Percentiles rank a stretch among this genome's conserved stretches.
Evolutionary conservation across 2,888 invertebrate genomes (phyloP).

Genomic region (Xylota sylvarum): DNA sequence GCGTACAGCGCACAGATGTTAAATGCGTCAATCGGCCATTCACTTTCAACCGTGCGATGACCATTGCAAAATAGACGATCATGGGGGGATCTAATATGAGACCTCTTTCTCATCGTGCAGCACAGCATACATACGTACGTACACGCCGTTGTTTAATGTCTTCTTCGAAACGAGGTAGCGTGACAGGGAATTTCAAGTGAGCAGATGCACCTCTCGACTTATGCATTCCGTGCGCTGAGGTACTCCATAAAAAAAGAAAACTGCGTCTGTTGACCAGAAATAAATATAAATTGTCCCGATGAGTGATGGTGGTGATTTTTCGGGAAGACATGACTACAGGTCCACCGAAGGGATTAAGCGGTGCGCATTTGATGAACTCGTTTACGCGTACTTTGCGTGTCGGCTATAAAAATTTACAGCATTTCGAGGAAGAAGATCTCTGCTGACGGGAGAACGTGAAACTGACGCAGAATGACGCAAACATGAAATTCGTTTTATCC

Average conservation of each 20-base stretch:
- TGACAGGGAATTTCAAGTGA: constrained; percentile 61
- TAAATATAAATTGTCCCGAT: constrained; percentile 48
- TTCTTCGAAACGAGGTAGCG: constrained; percentile 61
- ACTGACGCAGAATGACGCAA: constrained; percentile 20
- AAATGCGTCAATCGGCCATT: constrained; percentile 41
- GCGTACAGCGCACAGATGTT: constrained; percentile 46
- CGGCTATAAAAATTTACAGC: constrained; percentile 30
- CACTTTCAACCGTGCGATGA: constrained; percentile 54
- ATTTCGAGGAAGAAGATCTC: constrained; percentile 33
- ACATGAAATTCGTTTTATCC: constrained; percentile 33
- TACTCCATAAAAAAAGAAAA: constrained; percentile 53
- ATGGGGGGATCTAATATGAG: background rate
- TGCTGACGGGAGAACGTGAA: constrained; percentile 36
- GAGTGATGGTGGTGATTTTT: constrained; percentile 61
- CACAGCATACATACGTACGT: background rate
- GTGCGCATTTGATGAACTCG: constrained; percentile 38
- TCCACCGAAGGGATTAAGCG: constrained; percentile 58
- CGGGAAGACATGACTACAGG: constrained; percentile 55
- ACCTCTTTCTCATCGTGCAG: background rate
- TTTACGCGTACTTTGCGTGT: constrained; percentile 61
- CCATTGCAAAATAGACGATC: constrained; percentile 1
- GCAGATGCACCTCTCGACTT: constrained; percentile 18
- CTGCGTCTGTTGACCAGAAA: constrained; percentile 31
- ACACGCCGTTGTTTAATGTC: constrained; percentile 26
- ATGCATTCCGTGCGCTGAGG: constrained; percentile 62